Conservation (phyloP, 2,113 vertebrate genomes). For the Eclectus roratus region DNA sequence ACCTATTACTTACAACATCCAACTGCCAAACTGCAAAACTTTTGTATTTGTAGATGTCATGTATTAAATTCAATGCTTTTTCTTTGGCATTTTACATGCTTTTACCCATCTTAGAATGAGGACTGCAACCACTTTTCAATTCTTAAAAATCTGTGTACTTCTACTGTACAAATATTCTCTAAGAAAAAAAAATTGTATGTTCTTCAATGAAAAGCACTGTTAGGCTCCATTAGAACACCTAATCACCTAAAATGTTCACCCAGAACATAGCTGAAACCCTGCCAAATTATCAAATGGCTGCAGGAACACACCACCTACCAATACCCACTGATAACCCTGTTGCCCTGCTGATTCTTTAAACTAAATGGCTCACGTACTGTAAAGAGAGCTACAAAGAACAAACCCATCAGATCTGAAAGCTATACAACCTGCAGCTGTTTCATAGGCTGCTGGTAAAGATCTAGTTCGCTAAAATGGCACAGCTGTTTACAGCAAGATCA, state of each 20-base stretch:
- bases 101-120: neutral
- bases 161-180: neutral
- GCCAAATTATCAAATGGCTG: neutral
- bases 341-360: neutral
- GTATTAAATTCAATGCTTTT: neutral
- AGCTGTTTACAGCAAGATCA: slow-evolving; percentile 39
- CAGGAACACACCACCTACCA: neutral
- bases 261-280: neutral
- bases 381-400: neutral
- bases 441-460: neutral
- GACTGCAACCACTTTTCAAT: neutral
- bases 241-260: neutral
- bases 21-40: neutral
- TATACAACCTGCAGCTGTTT: neutral
- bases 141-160: neutral
- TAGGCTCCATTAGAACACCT: neutral
- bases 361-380: neutral
- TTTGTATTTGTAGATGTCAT: neutral
- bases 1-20: neutral
- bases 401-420: neutral
- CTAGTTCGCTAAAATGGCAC: neutral
- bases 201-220: neutral
- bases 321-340: neutral
- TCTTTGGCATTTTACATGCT: neutral
- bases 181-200: neutral